Percentiles rank a stretch among this genome's conserved stretches.
phyloP scores from a whole-genome alignment of 2,113 vertebrate genomes.

The Heterochromis multidens region DNA sequence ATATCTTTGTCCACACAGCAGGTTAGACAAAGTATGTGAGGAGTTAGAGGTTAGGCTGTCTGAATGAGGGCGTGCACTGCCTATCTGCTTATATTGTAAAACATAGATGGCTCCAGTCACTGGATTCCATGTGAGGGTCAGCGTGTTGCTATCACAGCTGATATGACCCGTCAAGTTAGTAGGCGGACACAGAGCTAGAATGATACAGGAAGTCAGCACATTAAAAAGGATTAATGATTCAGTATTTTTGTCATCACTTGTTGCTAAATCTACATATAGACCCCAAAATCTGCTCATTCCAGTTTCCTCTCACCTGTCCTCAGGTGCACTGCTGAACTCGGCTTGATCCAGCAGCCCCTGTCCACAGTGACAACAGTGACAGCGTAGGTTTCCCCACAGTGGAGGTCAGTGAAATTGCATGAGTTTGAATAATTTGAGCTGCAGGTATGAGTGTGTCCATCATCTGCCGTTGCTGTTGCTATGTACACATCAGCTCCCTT shows the following conservation, averaged over 20 bases:
- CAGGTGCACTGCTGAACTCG: conserved; percentile 33
- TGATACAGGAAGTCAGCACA: background rate
- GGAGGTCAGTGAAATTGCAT: conserved; percentile 62
- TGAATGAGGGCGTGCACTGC: background rate
- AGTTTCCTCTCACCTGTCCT: conserved; percentile 49
- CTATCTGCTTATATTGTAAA: conserved; percentile 18
- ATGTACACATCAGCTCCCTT: conserved; percentile 48
- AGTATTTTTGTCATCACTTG: background rate
- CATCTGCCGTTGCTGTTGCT: conserved; percentile 49
- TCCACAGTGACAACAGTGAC: conserved; percentile 54
- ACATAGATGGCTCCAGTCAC: conserved; percentile 25
- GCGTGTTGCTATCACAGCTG: conserved; percentile 34
- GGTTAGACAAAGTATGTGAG: conserved; percentile 15
- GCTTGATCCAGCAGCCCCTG: conserved; percentile 50
- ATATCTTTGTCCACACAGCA: conserved; percentile 61
- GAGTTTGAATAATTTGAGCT: conserved; percentile 28
- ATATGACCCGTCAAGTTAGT: conserved; percentile 39
- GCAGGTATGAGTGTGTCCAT: conserved; percentile 59
- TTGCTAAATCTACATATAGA: background rate
- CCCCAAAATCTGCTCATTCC: background rate
- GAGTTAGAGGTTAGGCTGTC: background rate
- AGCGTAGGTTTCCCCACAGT: conserved; percentile 58
- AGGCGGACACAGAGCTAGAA: conserved; percentile 56
- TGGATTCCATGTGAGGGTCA: conserved; percentile 55
- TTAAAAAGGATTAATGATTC: background rate